These are phyloP conservation scores for Tupaia chinensis DNA, from an alignment of 2,113 vertebrate species.

Conservation along the genomic window DNA sequence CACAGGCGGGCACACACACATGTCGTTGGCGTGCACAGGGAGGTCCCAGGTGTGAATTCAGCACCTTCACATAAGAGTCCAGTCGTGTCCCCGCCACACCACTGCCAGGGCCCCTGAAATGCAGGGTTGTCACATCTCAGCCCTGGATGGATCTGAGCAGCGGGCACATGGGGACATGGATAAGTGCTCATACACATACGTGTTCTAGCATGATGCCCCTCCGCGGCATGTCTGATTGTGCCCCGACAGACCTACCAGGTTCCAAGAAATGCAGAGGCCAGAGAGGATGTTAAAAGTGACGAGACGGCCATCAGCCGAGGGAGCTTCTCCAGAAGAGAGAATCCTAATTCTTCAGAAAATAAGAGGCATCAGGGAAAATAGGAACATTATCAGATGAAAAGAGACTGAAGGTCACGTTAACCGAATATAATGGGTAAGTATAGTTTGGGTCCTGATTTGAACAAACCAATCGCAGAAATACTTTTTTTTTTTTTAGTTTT, in stretches of 20 bases:
- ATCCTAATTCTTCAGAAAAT: background rate
- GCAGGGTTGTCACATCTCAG: background rate
- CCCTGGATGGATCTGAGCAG: background rate
- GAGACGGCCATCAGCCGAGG: background rate
- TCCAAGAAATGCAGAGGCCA: background rate
- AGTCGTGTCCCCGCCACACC: no score
- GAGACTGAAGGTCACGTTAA: background rate
- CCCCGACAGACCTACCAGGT: background rate
- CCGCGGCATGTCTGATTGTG: background rate
- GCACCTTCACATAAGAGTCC: no score
- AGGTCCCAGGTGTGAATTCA: no score
- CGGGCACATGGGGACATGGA: background rate
- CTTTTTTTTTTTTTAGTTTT: background rate
- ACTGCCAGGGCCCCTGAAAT: no score
- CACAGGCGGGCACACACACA: no score
- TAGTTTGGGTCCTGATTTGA: background rate
- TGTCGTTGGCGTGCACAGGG: no score
- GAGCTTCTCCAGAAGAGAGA: background rate
- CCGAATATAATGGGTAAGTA: background rate
- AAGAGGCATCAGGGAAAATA: background rate
- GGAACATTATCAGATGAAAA: background rate
- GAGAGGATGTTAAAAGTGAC: background rate
- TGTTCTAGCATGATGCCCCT: background rate
- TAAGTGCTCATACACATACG: background rate
- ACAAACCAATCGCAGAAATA: background rate